Evolutionary conservation across 2,113 vertebrate genomes (phyloP).

Genomic region (Erythrolamprus reginae): DNA sequence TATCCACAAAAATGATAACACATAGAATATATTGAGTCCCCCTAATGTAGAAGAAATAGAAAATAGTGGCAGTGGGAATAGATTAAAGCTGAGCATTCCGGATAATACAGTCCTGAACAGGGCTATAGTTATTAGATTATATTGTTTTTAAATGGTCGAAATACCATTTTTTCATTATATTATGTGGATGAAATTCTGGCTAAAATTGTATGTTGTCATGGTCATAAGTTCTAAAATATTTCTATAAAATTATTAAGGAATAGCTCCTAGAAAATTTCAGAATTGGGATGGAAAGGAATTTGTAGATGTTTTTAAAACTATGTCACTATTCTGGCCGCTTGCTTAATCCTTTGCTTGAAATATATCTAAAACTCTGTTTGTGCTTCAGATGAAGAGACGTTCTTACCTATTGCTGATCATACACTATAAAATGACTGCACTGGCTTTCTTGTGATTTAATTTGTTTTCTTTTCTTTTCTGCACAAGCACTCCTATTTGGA

Average conservation of each 20-base stretch:
- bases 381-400: slow-evolving; percentile 24
- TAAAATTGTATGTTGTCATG: background rate
- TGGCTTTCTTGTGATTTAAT: slow-evolving; percentile 79
- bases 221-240: background rate
- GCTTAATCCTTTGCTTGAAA: background rate
- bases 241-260: slow-evolving; percentile 4
- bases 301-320: background rate
- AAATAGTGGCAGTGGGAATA: background rate
- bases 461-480: slow-evolving; percentile 74
- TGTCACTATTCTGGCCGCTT: background rate
- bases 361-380: background rate
- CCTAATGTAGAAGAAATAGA: background rate
- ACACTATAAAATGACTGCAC: slow-evolving; percentile 70
- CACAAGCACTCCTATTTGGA: slow-evolving; percentile 99
- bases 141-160: background rate
- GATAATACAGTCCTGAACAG: background rate
- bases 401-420: slow-evolving; percentile 54
- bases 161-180: background rate
- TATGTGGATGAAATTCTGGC: background rate
- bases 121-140: background rate
- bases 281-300: background rate
- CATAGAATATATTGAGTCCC: background rate
- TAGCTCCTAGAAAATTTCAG: slow-evolving; percentile 41
- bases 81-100: background rate
- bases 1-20: background rate